phyloP scores from a whole-genome alignment of 2,797 vertebrate species.

The Helostoma temminkii region DNA sequence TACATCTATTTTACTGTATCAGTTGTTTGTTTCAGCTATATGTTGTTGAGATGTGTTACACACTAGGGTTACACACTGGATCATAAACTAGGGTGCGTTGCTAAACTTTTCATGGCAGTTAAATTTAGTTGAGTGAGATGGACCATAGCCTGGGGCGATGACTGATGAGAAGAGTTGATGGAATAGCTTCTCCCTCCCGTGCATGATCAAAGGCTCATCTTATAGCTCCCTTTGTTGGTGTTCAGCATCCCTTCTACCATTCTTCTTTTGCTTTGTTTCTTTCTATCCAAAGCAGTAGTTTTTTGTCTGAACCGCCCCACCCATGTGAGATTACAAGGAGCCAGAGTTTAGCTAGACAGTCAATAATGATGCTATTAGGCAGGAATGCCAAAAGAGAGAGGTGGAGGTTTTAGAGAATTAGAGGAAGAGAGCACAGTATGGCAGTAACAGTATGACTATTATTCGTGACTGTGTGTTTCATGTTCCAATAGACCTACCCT shows the following conservation, averaged over 20 bases:
- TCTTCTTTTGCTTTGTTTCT: constrained; percentile 61
- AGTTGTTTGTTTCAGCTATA: constrained; percentile 12
- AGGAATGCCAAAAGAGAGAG: constrained; percentile 82
- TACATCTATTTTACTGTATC: constrained; percentile 5
- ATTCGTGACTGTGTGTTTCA: constrained; percentile 68
- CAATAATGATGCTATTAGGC: constrained; percentile 87
- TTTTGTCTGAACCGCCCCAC: constrained; percentile 67
- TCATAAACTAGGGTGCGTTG: neutral
- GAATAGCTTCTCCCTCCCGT: constrained; percentile 48
- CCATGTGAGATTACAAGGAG: constrained; percentile 83
- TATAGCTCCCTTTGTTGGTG: constrained; percentile 48
- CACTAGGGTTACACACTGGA: too few species aligned
- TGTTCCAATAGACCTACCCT: constrained; percentile 63
- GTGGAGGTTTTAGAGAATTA: constrained; percentile 67
- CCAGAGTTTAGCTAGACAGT: constrained; percentile 77
- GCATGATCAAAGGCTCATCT: constrained; percentile 75
- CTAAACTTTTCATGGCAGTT: constrained; percentile 23
- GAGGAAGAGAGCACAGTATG: constrained; percentile 63
- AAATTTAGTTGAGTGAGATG: constrained; percentile 53
- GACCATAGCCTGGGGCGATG: constrained; percentile 32
- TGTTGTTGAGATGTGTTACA: constrained; percentile 2
- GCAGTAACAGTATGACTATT: constrained; percentile 60
- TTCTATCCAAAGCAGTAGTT: constrained; percentile 51
- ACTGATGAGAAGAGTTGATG: constrained; percentile 65
- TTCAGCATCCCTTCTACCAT: constrained; percentile 38